Base-by-base conservation (phyloP, 1,140 invertebrate species). In the Pseudomyrmex concolor region DNA sequence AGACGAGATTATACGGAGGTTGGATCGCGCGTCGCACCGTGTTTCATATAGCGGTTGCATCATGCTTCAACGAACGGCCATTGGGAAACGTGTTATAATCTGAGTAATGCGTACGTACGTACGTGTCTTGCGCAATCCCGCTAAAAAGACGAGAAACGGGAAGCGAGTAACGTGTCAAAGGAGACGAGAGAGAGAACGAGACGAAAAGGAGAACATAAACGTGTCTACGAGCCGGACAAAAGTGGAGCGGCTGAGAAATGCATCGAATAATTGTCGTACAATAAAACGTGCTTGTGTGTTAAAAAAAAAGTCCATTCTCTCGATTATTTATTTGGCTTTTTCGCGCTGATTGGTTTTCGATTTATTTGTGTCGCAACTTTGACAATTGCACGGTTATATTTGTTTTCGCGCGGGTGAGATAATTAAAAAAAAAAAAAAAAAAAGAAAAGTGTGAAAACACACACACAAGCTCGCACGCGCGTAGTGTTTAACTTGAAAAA, bases 1-100 rank as follows among this genome's bases (percentile, higher is more conserved):
- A 84, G 64, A 74, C 54, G 68, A 78, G 68, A 87, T 87, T 84
- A 87, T 55, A 66, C 34, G 76, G 76, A 66, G 76, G 64, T 80
- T 80, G 76, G 76, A 48, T 76, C 71, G 15, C 54, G 71, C 72
- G 59, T 74, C 57, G 45, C 72, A 34, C 54, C 22, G 60, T 60
- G 22, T 73, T 45, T 22, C 55, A 60, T 13, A 50, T 55, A 34
- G 43, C 57, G 71, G 34, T 76, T 80, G 12, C 76, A 60, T 80
- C 76, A 80, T 10, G 25, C 48, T 3, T n/a, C 34, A 48, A 54
- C n/a, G 8, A 48, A 57, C 62, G 25, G 25, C 48, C 25, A 54
- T 17, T 43, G 15, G 17, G 48, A 7, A 45, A 70, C 62, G 62
- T 25, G 34, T 34, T 76, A n/a, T 78, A 68, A 22, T 13, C 10